phyloP scores from a whole-genome alignment of 2,797 vertebrate genomes.

The Jordanella pulchra region DNA sequence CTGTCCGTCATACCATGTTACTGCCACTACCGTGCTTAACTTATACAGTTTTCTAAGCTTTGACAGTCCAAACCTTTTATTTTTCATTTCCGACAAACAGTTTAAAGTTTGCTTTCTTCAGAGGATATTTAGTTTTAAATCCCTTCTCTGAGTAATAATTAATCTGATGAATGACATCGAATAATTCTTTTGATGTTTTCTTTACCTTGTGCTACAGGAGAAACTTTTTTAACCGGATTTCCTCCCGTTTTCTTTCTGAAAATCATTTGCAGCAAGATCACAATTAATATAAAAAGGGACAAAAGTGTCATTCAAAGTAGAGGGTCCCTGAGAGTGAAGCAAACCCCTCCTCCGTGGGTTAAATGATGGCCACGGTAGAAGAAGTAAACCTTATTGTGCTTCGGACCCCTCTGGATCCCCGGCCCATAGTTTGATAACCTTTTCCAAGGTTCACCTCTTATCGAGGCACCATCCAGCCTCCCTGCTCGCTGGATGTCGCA shows the following conservation, averaged over 20 bases:
- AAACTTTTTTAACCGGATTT: background rate
- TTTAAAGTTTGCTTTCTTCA: background rate
- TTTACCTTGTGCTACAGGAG: too few species aligned
- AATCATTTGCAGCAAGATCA: constrained; percentile 10
- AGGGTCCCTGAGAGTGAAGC: background rate
- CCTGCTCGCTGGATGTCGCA: constrained; percentile 51
- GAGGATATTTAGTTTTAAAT: background rate
- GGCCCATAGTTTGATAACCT: constrained; percentile 26
- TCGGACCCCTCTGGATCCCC: constrained; percentile 36
- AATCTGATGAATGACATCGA: background rate
- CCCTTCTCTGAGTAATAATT: background rate
- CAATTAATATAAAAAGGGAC: background rate
- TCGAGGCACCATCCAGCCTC: constrained; percentile 47
- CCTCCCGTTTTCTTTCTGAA: background rate
- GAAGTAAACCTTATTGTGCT: constrained; percentile 36
- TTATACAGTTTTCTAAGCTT: too few species aligned
- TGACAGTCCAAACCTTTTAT: too few species aligned
- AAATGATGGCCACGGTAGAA: constrained; percentile 33
- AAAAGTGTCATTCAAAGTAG: constrained; percentile 1
- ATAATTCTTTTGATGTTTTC: background rate
- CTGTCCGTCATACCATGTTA: background rate
- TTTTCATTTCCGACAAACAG: background rate
- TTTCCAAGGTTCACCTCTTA: constrained; percentile 19
- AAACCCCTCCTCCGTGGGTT: constrained; percentile 9
- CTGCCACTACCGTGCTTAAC: background rate